Conservation (phyloP, 2,113 vertebrate genomes). For the Globicephala melas region DNA sequence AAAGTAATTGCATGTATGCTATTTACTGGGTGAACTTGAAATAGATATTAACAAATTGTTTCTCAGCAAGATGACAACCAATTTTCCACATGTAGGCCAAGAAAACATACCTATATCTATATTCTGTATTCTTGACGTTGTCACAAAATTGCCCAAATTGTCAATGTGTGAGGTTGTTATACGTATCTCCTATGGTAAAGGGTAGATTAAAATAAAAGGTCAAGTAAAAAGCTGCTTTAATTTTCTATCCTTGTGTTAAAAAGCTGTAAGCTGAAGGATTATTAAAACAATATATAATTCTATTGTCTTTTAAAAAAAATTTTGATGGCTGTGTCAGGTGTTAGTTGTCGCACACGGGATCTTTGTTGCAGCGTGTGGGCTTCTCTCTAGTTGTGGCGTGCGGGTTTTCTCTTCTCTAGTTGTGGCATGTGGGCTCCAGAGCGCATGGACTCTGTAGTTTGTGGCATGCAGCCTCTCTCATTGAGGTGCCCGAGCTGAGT, state of each 20-base stretch:
- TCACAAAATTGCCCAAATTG: not conserved
- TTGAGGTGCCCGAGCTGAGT: no score
- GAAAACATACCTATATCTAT: not conserved
- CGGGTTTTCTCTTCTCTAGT: no score
- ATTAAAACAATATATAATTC: not conserved
- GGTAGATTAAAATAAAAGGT: not conserved
- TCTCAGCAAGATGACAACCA: not conserved
- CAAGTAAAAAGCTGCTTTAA: not conserved
- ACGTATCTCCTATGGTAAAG: not conserved
- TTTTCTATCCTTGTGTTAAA: not conserved
- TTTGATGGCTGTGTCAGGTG: no score
- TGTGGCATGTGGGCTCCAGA: no score
- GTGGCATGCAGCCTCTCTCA: no score
- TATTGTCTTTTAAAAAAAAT: not conserved
- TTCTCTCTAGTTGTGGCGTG: no score
- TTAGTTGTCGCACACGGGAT: no score
- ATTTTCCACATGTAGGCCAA: not conserved
- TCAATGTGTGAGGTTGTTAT: not conserved
- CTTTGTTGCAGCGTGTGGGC: no score
- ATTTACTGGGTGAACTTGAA: conserved; percentile 5
- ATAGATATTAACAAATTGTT: not conserved
- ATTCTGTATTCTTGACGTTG: not conserved
- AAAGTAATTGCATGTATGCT: not conserved
- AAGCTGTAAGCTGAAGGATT: not conserved
- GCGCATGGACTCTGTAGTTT: no score